Base-by-base conservation (phyloP, 2,888 invertebrate genomes). In the Dendrolimus houi region DNA sequence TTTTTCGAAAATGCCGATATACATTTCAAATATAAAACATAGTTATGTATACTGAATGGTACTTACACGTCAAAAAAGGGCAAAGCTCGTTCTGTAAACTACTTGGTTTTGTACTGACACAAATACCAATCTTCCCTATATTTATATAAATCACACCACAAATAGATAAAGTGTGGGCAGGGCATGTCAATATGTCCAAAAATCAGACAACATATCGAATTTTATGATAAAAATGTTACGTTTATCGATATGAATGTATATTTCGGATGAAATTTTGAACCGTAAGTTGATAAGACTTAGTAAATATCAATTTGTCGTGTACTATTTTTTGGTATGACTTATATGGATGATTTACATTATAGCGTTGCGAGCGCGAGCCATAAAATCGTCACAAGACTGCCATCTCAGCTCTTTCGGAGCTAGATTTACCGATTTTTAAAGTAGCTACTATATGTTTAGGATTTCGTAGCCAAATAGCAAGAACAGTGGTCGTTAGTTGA, bases 131-230 rank as follows among this genome's bases (percentile, higher is more conserved):
- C 55, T 57, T 58, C 59, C 61, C 65, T 62, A 62, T 62, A 68
- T 74, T 75, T 84, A 81, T 84, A 85, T 84, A 85, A 84, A 81
- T 78, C 76, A 76, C 63, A 58, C 60, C 60, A 65, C 70, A 68
- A 68, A 64, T 57, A 72, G 77, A 79, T 77, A 79, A 47, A 55
- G 58, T 40, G 65, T 61, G 70, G 72, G 72, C 69, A 64, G 64
- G 73, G 67, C 68, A 56, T 67, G 69, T 72, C 72, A 68, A 62
- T 62, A 57, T 67, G 62, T 67, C 68, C 56, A 61, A 61, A 63
- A 55, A 59, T 47, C 52, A 42, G 56, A 58, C 55, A 59, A 41
- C 14, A 53, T 59, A 59, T 59, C 56, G 55, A 47, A 55, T 47
- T 29, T 47, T 47, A 47, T 47, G 47, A 47, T 47, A 47, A 47